A percentile compares a stretch with the other conserved stretches of the same genome.
phyloP scores from a whole-genome alignment of 1,140 invertebrate species.

The Holcopasites calliopsidis region DNA sequence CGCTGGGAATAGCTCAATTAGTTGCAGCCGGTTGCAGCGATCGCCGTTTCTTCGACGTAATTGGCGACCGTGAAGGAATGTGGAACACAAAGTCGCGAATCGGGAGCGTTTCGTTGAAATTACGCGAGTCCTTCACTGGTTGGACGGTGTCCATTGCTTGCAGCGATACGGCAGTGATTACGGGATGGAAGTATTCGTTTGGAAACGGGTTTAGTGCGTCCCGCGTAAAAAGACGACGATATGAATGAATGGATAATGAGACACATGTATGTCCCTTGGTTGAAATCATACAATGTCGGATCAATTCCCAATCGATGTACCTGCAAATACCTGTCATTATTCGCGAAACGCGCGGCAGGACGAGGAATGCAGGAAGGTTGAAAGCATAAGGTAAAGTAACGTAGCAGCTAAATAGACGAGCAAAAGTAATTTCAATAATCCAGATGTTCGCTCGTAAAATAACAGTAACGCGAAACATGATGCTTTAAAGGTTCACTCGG shows the following conservation, averaged over 20 bases:
- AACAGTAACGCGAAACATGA: too few species aligned
- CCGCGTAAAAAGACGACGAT: background rate
- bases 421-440: too few species aligned
- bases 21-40: background rate
- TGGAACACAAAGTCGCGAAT: background rate
- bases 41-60: background rate
- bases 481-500: background rate
- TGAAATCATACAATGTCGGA: too few species aligned
- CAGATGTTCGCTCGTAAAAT: too few species aligned
- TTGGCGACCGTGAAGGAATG: background rate
- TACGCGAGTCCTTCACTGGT: background rate
- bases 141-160: background rate
- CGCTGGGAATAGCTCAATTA: background rate
- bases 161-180: background rate
- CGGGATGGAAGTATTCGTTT: background rate
- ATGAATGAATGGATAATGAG: constrained; percentile 3
- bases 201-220: constrained; percentile 13
- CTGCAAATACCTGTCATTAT: too few species aligned
- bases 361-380: too few species aligned
- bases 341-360: too few species aligned
- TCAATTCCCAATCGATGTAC: too few species aligned
- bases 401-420: too few species aligned
- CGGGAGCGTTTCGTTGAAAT: background rate
- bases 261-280: background rate
- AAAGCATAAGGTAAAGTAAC: too few species aligned